These are phyloP conservation scores for Eupithecia exiguata DNA, from an alignment of 2,888 invertebrate genomes.

Conservation along the genomic window DNA sequence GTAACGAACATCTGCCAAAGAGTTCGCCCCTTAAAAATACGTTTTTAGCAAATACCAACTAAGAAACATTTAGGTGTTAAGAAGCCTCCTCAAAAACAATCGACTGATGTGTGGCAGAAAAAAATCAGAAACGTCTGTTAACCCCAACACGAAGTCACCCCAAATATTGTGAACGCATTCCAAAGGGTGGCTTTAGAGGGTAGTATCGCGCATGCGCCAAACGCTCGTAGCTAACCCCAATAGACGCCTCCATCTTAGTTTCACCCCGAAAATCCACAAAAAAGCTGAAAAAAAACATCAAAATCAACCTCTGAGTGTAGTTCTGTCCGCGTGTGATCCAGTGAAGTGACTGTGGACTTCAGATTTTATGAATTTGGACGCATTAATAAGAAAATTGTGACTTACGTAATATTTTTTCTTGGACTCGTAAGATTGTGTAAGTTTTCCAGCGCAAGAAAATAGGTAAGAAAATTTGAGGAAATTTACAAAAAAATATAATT, in stretches of 20 bases:
- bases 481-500: neutral
- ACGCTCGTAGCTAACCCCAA: constrained; percentile 63
- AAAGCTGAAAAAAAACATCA: constrained; percentile 29
- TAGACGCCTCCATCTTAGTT: constrained; percentile 76
- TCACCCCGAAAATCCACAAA: constrained; percentile 47
- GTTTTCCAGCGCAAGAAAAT: constrained; percentile 42
- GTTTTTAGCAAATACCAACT: too few relatives aligned
- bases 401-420: constrained; percentile 62
- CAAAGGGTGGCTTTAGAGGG: constrained; percentile 47
- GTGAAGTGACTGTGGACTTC: constrained; percentile 47
- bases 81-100: neutral
- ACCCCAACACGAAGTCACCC: constrained; percentile 25
- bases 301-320: constrained; percentile 17
- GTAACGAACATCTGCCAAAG: neutral
- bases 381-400: constrained; percentile 39
- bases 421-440: constrained; percentile 50
- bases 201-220: constrained; percentile 64
- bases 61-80: too few relatives aligned
- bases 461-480: constrained; percentile 32
- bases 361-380: constrained; percentile 40
- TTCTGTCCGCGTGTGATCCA: constrained; percentile 37
- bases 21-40: too few relatives aligned
- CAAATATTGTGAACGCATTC: constrained; percentile 59
- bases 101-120: neutral
- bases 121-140: constrained; percentile 14